Evolutionary conservation across 2,113 vertebrate species (phyloP).

Genomic region (Bambusicola thoracicus): DNA sequence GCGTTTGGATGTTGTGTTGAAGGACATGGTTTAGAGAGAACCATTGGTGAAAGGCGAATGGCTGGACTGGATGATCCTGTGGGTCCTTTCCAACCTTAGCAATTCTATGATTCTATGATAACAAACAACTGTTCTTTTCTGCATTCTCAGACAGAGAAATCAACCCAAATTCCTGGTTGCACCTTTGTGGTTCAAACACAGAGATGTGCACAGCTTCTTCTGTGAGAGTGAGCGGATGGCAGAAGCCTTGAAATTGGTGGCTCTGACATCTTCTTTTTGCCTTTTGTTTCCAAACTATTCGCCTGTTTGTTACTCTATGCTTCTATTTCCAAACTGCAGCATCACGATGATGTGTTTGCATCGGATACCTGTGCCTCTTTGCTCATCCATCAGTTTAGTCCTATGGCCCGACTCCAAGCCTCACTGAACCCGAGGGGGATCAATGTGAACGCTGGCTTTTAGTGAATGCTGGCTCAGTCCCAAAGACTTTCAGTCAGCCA

Average conservation of each 20-base stretch:
- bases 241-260: not conserved
- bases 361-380: not conserved
- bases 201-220: not conserved
- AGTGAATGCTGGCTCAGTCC: not conserved
- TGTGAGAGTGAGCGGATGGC: not conserved
- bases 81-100: too few relatives aligned
- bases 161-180: not conserved
- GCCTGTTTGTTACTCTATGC: not conserved
- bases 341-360: rapidly evolving
- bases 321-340: not conserved
- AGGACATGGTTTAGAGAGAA: too few relatives aligned
- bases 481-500: not conserved
- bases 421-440: not conserved
- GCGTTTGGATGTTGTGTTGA: too few relatives aligned
- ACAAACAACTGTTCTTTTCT: not conserved
- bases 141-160: not conserved
- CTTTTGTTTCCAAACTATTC: not conserved
- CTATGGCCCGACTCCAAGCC: not conserved
- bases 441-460: too few relatives aligned
- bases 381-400: not conserved
- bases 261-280: not conserved
- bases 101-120: too few relatives aligned
- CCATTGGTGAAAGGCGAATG: too few relatives aligned
- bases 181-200: not conserved
- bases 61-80: too few relatives aligned